Base-by-base conservation (phyloP, 2,888 invertebrate species). In the Chrysolina haemoptera region DNA sequence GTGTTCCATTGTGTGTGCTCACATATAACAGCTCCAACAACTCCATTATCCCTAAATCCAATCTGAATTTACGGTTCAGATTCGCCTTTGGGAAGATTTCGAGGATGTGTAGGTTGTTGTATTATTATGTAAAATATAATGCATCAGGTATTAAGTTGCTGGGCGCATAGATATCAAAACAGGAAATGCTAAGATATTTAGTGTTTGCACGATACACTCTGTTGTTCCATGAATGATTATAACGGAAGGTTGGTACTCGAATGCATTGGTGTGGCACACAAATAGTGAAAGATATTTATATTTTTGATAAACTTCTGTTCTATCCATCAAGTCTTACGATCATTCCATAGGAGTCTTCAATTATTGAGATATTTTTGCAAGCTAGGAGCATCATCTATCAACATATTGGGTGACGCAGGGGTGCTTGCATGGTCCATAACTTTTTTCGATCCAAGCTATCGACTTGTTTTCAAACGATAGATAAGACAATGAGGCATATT, bases 1-100 rank as follows among this genome's bases (percentile, higher is more conserved):
- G 53, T 53, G 20, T 53, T 53, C 20, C 53, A 53, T 53, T 53
- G 53, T 53, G 53, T 22, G 20, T 53, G 53, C 22, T 53, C 53
- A 18, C 53, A 53, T 53, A 53, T 53, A 20, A 53, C 53, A 53
- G 18, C 20, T 20, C 20, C 53, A 53, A 20, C 20, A 53, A 53
- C 20, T 53, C 53, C 53, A 53, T 53, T 53, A 53, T 53, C 20
- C 20, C 53, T 53, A 22, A 53, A 53, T 53, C 53, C 53, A 53
- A 53, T 53, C 53, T 53, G 12, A 53, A 53, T 53, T 20, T 18
- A 53, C 18, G 11, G 20, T 18, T 53, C 53, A 20, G 53, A 53
- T 53, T 53, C 20, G 20, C 53, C 53, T 53, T 35, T 53, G 20
- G 53, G 53, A 20, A 53, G 20, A 20, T 53, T 53, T 53, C 53